Conservation (phyloP, 2,113 vertebrate genomes). For the Pungitius pungitius region DNA sequence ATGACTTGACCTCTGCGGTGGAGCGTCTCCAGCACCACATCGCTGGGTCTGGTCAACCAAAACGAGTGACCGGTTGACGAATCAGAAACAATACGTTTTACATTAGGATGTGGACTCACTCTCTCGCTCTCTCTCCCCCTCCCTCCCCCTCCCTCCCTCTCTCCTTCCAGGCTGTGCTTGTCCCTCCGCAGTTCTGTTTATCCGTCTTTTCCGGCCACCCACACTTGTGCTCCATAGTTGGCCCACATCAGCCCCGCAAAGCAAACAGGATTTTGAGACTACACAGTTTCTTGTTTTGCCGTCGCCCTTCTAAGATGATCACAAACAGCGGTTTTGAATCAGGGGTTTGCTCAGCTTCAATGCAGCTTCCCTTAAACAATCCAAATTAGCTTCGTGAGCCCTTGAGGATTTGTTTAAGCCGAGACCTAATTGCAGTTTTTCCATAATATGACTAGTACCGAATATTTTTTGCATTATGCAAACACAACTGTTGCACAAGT, state of each 20-base stretch:
- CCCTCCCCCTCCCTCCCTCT: too few relatives aligned
- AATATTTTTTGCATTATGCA: constrained; percentile 3
- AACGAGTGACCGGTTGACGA: neutral
- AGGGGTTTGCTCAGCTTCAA: neutral
- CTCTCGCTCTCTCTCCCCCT: too few relatives aligned
- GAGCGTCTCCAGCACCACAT: neutral
- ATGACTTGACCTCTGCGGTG: too few relatives aligned
- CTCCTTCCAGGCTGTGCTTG: constrained; percentile 3
- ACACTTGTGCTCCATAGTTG: constrained; percentile 41
- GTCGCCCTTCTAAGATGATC: constrained; percentile 10
- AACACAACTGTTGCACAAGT: constrained; percentile 1
- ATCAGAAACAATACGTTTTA: neutral
- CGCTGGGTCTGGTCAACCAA: neutral
- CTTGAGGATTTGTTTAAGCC: constrained; percentile 14
- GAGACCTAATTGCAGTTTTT: constrained; percentile 27
- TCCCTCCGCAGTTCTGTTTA: constrained; percentile 41
- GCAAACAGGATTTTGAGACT: constrained; percentile 43
- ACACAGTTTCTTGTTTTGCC: constrained; percentile 39
- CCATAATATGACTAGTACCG: constrained; percentile 2
- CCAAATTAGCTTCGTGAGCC: constrained; percentile 12
- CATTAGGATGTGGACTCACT: constrained; percentile 6
- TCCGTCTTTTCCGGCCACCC: constrained; percentile 46
- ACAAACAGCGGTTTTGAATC: constrained; percentile 7
- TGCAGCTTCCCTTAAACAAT: constrained; percentile 3
- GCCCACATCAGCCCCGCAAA: constrained; percentile 41